Evolutionary conservation across 2,113 vertebrate genomes (phyloP).

Genomic region (Tapirus terrestris): DNA sequence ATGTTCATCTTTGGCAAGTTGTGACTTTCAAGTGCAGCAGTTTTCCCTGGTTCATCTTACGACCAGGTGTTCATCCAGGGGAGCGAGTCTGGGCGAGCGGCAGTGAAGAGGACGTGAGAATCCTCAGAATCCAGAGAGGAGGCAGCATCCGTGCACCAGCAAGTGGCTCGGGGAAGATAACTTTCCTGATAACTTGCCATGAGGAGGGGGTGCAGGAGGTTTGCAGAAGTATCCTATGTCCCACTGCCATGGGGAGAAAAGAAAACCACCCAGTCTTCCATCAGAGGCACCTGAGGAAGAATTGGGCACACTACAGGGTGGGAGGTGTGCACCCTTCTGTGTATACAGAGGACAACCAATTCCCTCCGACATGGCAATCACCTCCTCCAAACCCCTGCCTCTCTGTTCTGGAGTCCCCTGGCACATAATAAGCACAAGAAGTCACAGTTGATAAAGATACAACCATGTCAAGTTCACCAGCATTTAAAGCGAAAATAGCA

Average conservation of each 20-base stretch:
- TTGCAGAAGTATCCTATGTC: no score
- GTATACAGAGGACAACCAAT: background rate
- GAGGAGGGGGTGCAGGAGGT: rapidly evolving
- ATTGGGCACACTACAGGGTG: rapidly evolving
- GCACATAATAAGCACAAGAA: rapidly evolving
- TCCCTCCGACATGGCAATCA: rapidly evolving
- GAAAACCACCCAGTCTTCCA: background rate
- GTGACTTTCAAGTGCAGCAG: rapidly evolving
- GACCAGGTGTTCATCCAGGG: rapidly evolving
- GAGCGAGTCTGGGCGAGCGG: rapidly evolving
- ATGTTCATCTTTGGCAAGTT: background rate
- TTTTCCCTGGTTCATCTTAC: rapidly evolving
- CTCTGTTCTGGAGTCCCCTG: background rate
- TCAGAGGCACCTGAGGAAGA: background rate
- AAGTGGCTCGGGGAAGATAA: background rate
- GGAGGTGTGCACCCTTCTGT: background rate
- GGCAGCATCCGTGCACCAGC: rapidly evolving
- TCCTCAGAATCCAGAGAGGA: no score
- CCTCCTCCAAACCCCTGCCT: rapidly evolving
- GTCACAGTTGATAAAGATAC: rapidly evolving
- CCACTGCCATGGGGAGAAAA: rapidly evolving
- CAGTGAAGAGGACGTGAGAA: rapidly evolving
- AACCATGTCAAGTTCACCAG: rapidly evolving
- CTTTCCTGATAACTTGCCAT: background rate
- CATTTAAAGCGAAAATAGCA: background rate